Evolutionary conservation across 2,888 invertebrate species (phyloP).

Genomic region (Drosophila stalkeri): DNA sequence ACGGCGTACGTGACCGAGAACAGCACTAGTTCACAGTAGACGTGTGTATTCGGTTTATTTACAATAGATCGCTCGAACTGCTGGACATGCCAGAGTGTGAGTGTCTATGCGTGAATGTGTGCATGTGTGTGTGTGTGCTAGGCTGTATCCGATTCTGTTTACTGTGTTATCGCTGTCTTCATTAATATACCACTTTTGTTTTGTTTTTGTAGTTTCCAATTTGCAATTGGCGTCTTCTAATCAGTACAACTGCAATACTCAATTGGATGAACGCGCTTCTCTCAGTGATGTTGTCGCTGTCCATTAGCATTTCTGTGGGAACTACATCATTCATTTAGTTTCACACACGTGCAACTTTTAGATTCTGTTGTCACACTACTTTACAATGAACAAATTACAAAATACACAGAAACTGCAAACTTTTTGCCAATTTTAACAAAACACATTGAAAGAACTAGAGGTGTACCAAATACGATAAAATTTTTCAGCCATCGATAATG

Average conservation of each 20-base stretch:
- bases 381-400: neutral
- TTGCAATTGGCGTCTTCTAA: slow-evolving; percentile 37
- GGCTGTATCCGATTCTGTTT: slow-evolving; percentile 19
- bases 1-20: slow-evolving; percentile 76
- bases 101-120: slow-evolving; percentile 6
- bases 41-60: slow-evolving; percentile 65
- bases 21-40: slow-evolving; percentile 71
- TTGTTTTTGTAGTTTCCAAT: slow-evolving; percentile 1
- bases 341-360: slow-evolving; percentile 9
- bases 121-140: slow-evolving; percentile 6
- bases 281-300: slow-evolving; percentile 7
- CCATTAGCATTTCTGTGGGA: slow-evolving; percentile 15
- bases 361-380: neutral
- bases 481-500: slow-evolving; percentile 32
- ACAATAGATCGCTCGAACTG: slow-evolving; percentile 63
- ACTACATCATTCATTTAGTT: neutral
- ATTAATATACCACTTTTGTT: slow-evolving; percentile 1
- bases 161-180: slow-evolving; percentile 4
- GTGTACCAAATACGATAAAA: slow-evolving; percentile 33
- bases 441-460: slow-evolving; percentile 43
- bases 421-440: slow-evolving; percentile 50
- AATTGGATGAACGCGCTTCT: slow-evolving; percentile 32
- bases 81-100: slow-evolving; percentile 44
- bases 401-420: slow-evolving; percentile 32
- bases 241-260: slow-evolving; percentile 31